Evolutionary conservation across 1,140 invertebrate genomes (phyloP).

Genomic region (Heliconius melpomene): DNA sequence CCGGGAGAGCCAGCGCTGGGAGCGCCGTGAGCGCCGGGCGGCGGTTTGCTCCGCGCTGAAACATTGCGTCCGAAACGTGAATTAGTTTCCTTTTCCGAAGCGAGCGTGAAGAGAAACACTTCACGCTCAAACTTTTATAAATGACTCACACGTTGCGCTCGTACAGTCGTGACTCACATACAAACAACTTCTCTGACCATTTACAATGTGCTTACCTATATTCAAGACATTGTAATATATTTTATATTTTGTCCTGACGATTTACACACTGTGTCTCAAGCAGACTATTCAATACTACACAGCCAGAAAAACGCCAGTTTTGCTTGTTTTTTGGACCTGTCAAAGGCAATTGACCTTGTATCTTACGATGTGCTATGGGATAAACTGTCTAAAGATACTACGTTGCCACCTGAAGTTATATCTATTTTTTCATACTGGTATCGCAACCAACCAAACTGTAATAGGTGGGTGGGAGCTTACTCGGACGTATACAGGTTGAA

Average conservation of each 20-base stretch:
- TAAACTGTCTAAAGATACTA: neutral
- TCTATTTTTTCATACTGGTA: neutral
- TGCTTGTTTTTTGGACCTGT: constrained; percentile 6
- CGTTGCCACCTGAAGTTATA: neutral
- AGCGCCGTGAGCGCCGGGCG: neutral
- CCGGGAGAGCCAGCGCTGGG: neutral
- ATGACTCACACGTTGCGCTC: neutral
- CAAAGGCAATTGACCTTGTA: neutral
- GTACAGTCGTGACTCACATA: neutral
- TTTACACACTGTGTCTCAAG: neutral
- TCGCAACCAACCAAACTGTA: neutral
- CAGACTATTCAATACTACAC: constrained; percentile 11
- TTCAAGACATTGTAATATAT: no score
- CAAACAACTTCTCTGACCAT: neutral
- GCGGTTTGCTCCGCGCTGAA: neutral
- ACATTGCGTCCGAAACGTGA: neutral
- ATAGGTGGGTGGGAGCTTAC: neutral
- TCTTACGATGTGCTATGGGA: neutral
- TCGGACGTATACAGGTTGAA: constrained; percentile 8
- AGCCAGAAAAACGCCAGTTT: neutral
- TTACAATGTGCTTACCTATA: no score
- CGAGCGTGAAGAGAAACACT: neutral
- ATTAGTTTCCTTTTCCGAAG: neutral
- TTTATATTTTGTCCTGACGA: no score
- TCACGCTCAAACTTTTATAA: neutral